Evolutionary conservation across 2,888 invertebrate species (phyloP), one percentile per base, ranked within the genome.

Genomic region (Agonopterix heracliana): DNA sequence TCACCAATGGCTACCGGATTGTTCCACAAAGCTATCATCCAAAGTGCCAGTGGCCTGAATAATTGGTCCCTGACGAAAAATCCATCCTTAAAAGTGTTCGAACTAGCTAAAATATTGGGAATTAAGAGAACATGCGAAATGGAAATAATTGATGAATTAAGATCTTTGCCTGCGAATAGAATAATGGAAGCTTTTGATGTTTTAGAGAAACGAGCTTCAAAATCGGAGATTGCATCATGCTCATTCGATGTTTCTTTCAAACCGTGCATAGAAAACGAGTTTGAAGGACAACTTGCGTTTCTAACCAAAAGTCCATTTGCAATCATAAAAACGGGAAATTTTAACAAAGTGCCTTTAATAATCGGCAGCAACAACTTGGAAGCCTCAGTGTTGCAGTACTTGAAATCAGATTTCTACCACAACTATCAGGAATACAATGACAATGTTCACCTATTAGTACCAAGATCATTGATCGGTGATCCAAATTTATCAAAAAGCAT

Each of bases 281-380:
- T 80, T 52, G 87, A 88, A 67, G 85, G 87, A 0, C 77, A 80
- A 54, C 74, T 80, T 26, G 71, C 79, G 40, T 89, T 89, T 57
- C 64, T 89, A 2, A 75, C 78, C 3, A 85, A 78, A 63, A 78
- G 75, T 51, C 88, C 89, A 35, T 57, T 57, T 36, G 44, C 66
- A 11, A 71, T 87, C 45, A 56, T 88, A 48, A 85, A 82, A 61
- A 77, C 83, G 26, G 82, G 82, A 14, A 78, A 78, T 50, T 80
- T 78, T 49, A 80, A 81, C 57, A 85, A 81, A 65, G 84, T 89
- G 0, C 89, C 89, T 2, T 56, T 88, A 47, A 80, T 89, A 44
- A 84, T 86, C 45, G 89, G 89, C n/a, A 77, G 78, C 55, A 82
- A 80, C 55, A 80, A 83, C 48, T 72, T 74, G 48, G 87, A 87